phyloP scores from a whole-genome alignment of 2,888 invertebrate species.

The Chrysomela aeneicollis region DNA sequence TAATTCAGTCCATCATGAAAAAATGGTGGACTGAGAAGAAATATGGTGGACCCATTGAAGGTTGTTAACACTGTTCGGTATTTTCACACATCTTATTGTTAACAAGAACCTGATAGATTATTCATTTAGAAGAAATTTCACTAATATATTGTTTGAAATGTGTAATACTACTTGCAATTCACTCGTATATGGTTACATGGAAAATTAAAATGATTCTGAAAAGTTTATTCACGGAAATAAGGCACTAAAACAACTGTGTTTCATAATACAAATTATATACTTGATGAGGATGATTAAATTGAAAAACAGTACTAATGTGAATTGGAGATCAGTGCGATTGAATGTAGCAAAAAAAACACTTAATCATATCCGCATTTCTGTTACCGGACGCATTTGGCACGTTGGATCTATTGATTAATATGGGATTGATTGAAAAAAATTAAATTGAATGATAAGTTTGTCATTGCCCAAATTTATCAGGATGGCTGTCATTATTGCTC shows the following conservation, averaged over 20 bases:
- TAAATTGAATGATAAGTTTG: too few relatives aligned
- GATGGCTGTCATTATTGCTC: not conserved
- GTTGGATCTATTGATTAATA: not conserved
- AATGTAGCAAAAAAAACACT: not conserved
- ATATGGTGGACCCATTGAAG: too few relatives aligned
- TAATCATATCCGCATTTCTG: too few relatives aligned
- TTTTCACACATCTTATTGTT: not conserved
- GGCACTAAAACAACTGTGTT: constrained; percentile 32
- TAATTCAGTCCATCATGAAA: too few relatives aligned
- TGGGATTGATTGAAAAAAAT: not conserved
- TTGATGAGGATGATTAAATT: too few relatives aligned
- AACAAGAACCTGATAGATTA: not conserved
- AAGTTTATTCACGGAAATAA: too few relatives aligned
- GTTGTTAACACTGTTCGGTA: too few relatives aligned
- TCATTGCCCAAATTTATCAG: not conserved
- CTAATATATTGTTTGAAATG: not conserved
- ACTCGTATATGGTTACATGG: too few relatives aligned
- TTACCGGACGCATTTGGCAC: not conserved
- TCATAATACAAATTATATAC: too few relatives aligned
- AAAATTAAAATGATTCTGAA: too few relatives aligned
- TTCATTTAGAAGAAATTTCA: not conserved
- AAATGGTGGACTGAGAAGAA: too few relatives aligned
- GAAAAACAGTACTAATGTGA: not conserved
- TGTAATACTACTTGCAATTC: not conserved
- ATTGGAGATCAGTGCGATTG: not conserved